phyloP scores from a whole-genome alignment of 37 sponge, comb jelly and placozoan genomes.

The Halichondria panicea region DNA sequence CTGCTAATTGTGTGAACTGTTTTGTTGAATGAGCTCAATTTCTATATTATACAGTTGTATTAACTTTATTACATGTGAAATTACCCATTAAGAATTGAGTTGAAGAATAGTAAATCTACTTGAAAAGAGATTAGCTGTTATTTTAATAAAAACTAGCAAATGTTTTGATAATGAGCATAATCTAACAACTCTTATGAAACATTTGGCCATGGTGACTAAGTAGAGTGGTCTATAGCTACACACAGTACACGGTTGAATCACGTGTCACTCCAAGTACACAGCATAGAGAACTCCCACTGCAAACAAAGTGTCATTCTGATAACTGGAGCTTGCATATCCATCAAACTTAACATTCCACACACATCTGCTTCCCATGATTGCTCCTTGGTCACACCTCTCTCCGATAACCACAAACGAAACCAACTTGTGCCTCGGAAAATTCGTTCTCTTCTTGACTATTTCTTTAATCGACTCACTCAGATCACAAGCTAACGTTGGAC shows the following conservation, averaged over 20 bases:
- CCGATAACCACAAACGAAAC: constrained; percentile 55
- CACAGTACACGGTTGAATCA: no score
- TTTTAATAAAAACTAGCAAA: background rate
- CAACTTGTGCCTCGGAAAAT: constrained; percentile 58
- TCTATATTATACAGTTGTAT: no score
- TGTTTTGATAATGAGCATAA: background rate
- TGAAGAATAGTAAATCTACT: no score
- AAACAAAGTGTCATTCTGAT: constrained; percentile 38
- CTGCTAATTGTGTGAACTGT: no score
- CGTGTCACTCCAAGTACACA: constrained; percentile 56
- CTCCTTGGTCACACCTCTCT: constrained; percentile 24
- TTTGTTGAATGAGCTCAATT: no score
- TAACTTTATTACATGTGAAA: no score
- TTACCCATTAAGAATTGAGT: no score
- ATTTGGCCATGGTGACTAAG: background rate
- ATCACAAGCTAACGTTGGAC: background rate
- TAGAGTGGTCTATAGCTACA: no score
- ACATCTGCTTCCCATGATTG: constrained; percentile 66
- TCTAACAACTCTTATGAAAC: background rate
- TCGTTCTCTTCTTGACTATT: constrained; percentile 28
- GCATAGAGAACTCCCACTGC: constrained; percentile 60
- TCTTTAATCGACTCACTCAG: constrained; percentile 65
- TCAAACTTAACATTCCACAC: constrained; percentile 59
- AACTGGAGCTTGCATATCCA: constrained; percentile 49
- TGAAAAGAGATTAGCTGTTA: no score